Evolutionary conservation across 2,797 vertebrate species (phyloP), one percentile per base, ranked within the genome.

Genomic region (Schizopygopsis malacanthus): DNA sequence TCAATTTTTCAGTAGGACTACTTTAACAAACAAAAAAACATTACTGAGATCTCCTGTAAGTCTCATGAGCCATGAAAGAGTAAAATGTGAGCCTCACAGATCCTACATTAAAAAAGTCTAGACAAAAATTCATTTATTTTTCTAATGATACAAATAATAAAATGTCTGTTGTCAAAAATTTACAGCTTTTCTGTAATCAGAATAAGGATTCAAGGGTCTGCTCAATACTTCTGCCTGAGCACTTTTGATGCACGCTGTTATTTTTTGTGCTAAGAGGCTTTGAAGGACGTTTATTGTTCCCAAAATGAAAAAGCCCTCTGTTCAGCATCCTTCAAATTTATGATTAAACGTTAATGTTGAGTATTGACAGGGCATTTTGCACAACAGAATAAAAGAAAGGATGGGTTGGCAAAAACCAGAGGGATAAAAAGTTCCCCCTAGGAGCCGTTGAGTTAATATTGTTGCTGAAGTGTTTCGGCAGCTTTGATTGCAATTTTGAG

Each of bases 401-500:
- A 88, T 85, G 77, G 54, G 28, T 56, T 84, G 67, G 25, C 70
- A 84, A 61, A 87, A 87, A 86, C 79, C 79, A 89, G 84, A 86
- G 65, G 71, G 86, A 94, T 94, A 92, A 94, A 94, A 94, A 93
- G 92, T 90, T 87, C 90, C 92, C 69, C 91, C 89, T 93, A 91
- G 94, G 92, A 94, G 93, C 87, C 89, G 93, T 92, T 90, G 92
- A 94, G 94, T 95, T 94, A 95, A 95, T 93, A 87, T 91, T 90
- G 92, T 93, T 93, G 90, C 88, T 94, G 91, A 90, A 95, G 94
- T 95, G 95, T 94, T 94, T 89, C 88, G 92, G 90, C 89, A 93
- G 93, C 94, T 95, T 94, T 96, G 95, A 95, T 96, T 95, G 95
- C 94, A 95, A 95, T 95, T 96, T 94, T 92, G 90, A 92, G 92